phyloP scores from a whole-genome alignment of 2,113 vertebrate genomes.

The Siphamia tubifer region DNA sequence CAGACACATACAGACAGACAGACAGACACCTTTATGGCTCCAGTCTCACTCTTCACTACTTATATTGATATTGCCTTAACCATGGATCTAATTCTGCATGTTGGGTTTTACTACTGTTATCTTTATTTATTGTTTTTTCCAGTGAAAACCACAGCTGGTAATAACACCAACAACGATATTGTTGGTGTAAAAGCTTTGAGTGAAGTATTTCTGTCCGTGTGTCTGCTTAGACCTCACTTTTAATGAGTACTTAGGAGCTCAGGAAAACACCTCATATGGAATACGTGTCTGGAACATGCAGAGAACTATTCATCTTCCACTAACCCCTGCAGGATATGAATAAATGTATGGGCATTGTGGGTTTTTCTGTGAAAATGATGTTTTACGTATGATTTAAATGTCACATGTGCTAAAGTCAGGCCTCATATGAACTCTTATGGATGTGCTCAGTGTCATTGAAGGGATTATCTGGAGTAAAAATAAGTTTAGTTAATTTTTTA shows the following conservation, averaged over 20 bases:
- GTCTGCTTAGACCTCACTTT: constrained; percentile 39
- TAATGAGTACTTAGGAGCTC: constrained; percentile 45
- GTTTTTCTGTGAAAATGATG: constrained; percentile 4
- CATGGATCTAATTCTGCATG: constrained; percentile 39
- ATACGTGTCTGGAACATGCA: constrained; percentile 30
- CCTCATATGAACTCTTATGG: not conserved
- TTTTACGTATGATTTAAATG: constrained; percentile 11
- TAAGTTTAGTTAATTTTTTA: no score
- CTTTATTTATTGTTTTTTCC: constrained; percentile 73
- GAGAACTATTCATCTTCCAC: constrained; percentile 28
- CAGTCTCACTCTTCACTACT: constrained; percentile 38
- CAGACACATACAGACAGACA: not conserved
- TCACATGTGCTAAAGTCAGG: not conserved
- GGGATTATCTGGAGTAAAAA: no score
- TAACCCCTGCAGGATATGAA: constrained; percentile 16
- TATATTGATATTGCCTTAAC: constrained; percentile 51
- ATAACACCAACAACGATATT: constrained; percentile 43
- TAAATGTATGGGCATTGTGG: constrained; percentile 12
- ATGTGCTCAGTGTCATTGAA: not conserved
- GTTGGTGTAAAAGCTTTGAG: constrained; percentile 22
- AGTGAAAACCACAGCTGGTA: constrained; percentile 65
- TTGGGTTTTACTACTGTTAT: constrained; percentile 51
- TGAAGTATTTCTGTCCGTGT: constrained; percentile 57
- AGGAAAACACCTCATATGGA: constrained; percentile 31
- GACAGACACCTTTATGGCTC: constrained; percentile 46